Conservation (phyloP, 2,113 vertebrate genomes). For the Erythrocercus mccallii region DNA sequence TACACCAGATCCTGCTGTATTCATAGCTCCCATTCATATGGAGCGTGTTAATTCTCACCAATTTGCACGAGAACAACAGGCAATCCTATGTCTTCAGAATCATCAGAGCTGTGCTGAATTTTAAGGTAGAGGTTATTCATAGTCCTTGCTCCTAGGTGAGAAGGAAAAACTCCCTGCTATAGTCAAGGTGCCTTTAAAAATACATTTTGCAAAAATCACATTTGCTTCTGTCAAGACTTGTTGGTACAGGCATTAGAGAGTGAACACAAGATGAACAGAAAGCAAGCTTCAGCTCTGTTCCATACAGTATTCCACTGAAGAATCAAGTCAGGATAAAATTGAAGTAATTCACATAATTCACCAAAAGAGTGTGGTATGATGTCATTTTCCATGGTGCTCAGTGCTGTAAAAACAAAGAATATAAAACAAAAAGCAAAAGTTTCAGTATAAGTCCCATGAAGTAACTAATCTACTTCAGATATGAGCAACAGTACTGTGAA, state of each 20-base stretch:
- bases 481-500: background rate
- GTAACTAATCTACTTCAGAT: background rate
- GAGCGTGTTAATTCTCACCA: background rate
- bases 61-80: background rate
- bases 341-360: background rate
- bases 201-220: background rate
- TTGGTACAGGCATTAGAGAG: background rate
- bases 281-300: background rate
- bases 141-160: background rate
- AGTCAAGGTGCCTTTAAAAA: background rate
- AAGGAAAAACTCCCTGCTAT: background rate
- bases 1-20: background rate
- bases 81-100: background rate
- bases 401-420: background rate
- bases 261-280: background rate
- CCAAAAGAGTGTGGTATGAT: background rate
- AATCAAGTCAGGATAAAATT: background rate
- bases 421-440: background rate
- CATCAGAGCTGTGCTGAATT: background rate
- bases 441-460: background rate
- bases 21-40: background rate
- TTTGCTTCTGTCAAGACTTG: background rate
- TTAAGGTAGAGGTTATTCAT: background rate
- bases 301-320: background rate
- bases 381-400: background rate